Evolutionary conservation across 2,888 invertebrate genomes (phyloP), one percentile per base, ranked within the genome.

Genomic region (Tinea semifulvella): DNA sequence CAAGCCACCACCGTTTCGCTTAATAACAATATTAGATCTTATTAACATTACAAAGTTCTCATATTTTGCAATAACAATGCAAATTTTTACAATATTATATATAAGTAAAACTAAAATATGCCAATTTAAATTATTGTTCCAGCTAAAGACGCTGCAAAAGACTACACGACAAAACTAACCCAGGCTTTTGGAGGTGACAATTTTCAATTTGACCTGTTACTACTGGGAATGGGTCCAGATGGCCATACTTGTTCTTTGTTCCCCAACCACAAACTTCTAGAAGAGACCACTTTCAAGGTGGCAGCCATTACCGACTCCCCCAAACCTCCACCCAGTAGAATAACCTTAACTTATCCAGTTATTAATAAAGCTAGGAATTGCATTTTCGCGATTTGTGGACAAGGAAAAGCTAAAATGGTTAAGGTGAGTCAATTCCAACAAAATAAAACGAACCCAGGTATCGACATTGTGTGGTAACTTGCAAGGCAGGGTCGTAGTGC

Each of bases 191-290:
- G 61, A 3, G 56, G 83, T 73, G 50, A 84, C 61, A 42, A 81
- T 63, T 62, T 73, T 56, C 59, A 83, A 49, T 96, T 98, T 65
- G 96, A 99, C 70, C 67, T 98, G 40, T 75, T 98, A 1, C 79
- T 99, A 7, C 80, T 99, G 16, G 99, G 99, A 10, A 91, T 98
- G 88, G 99, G 99, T 0, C 98, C 97, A 0, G 99, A 99, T 64
- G 98, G 98, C 0, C 99, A 99, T 69, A 98, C 98, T 0, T 97
- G 97, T 62, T 98, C 98, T 0, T 72, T 99, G 11, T 99, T 99
- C 73, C 98, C 99, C 0, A 88, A 84, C 0, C 93, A 94, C 63
- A 66, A 74, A 0, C 63, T 89, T 5, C 70, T 93, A 1, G 62
- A 85, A 0, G 92, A 91, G 60, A 79, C 65, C 0, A 63, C 63